Conservation (phyloP, 2,113 vertebrate genomes). For the Hemiscyllium ocellatum region DNA sequence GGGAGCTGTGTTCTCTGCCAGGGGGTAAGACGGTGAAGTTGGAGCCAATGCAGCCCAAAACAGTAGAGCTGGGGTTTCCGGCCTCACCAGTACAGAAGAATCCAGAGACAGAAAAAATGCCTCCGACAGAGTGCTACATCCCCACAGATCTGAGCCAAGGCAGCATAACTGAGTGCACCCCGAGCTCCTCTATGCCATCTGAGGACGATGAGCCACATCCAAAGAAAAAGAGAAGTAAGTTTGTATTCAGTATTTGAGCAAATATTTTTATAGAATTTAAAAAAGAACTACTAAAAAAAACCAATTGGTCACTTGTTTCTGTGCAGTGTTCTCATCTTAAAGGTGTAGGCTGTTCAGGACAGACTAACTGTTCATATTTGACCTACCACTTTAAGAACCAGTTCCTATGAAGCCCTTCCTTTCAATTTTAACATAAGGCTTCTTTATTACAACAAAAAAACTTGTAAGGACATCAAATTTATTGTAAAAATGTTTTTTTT, state of each 20-base stretch:
- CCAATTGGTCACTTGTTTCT: constrained; percentile 34
- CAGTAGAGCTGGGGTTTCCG: constrained; percentile 14
- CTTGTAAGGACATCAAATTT: not conserved
- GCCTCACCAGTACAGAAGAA: constrained; percentile 24
- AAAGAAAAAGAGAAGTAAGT: constrained; percentile 38
- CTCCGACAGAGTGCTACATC: constrained; percentile 27
- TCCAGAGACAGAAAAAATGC: constrained; percentile 31
- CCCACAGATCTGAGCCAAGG: constrained; percentile 35
- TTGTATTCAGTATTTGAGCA: constrained; percentile 15
- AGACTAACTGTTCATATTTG: constrained; percentile 17
- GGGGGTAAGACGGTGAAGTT: constrained; percentile 36
- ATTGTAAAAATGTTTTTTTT: not conserved
- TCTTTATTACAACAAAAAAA: not conserved
- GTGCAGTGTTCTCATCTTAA: constrained; percentile 35
- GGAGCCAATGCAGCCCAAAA: constrained; percentile 29
- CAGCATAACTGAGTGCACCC: constrained; percentile 28
- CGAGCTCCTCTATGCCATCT: constrained; percentile 33
- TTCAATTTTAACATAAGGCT: not conserved
- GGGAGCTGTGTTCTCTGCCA: constrained; percentile 24
- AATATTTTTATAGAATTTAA: not conserved
- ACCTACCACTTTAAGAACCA: constrained; percentile 34
- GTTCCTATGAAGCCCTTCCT: constrained; percentile 24
- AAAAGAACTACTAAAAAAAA: not conserved
- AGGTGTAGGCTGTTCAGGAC: constrained; percentile 6
- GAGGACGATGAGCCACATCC: constrained; percentile 35